Conservation (phyloP, 2,113 vertebrate genomes). For the Brachypodius melanocephalos region DNA sequence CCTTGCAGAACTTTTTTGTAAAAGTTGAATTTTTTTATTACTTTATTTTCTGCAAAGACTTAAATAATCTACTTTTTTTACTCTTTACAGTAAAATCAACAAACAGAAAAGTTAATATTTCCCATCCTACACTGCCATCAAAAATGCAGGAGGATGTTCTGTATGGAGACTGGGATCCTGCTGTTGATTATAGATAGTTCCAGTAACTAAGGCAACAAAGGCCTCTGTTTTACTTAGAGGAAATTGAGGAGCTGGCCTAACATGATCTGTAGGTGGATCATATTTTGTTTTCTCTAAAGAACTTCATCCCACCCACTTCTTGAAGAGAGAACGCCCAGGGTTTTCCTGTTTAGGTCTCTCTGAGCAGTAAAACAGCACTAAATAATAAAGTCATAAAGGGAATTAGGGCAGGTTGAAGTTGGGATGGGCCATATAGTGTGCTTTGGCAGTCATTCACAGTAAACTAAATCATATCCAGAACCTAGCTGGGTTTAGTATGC, state of each 20-base stretch:
- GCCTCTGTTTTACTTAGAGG: constrained; percentile 10
- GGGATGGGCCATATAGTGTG: neutral
- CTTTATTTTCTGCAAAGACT: neutral
- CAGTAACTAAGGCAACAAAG: constrained; percentile 53
- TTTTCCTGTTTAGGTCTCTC: constrained; percentile 60
- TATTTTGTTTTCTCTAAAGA: constrained; percentile 52
- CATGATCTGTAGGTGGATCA: constrained; percentile 42
- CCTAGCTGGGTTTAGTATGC: neutral
- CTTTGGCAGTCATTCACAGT: constrained; percentile 36
- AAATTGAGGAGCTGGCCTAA: constrained; percentile 30
- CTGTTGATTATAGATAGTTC: constrained; percentile 25
- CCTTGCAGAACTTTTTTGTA: neutral
- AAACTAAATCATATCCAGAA: constrained; percentile 39
- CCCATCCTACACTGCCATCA: neutral
- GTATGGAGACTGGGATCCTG: neutral
- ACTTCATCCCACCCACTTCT: constrained; percentile 39
- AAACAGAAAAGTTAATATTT: neutral
- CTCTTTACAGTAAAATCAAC: neutral
- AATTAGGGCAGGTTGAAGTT: constrained; percentile 41
- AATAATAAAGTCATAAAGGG: constrained; percentile 60
- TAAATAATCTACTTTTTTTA: neutral
- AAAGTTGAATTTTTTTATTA: neutral
- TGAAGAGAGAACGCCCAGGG: constrained; percentile 45
- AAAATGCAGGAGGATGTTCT: neutral
- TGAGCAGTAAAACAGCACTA: constrained; percentile 4